Evolutionary conservation across 2,113 vertebrate genomes (phyloP), one percentile per base, ranked within the genome.

Genomic region (Lipophrys pholis): DNA sequence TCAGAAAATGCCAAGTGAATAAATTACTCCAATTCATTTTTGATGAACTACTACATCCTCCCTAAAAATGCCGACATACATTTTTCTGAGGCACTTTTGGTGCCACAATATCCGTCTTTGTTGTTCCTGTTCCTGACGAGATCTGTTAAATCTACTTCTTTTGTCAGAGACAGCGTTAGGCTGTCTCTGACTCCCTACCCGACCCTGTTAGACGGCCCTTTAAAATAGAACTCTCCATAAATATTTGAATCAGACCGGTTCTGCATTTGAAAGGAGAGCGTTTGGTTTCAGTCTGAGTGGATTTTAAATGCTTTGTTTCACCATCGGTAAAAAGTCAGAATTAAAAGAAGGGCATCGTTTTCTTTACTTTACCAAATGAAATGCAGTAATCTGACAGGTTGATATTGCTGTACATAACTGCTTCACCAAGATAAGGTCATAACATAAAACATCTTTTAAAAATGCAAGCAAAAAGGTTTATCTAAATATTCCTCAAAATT

Each of bases 121-220:
- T 42, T 46, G 16, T 46, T 21, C 39, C 57, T 38, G 36, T 52
- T 17, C 11, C 11, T 12, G 15, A 49, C 9, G 41, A 1, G 61
- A 53, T 38, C 46, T 56, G 52, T 70, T 46, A 7, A 57, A 38
- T 11, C 9, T 50, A 30, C 62, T 36, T 63, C 9, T 39, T 41
- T 21, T 69, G n/a, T 38, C 38, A 61, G n/a, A 14, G n/a, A 59
- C 21, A 45, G 68, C 76, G 72, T 43, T 12, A 43, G 49, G 67
- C 35, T 64, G 11, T 21, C 11, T 76, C 55, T 69, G 48, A 11
- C 59, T 30, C 39, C 36, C 50, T 11, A 46, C 6, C 40, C 55
- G 48, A 69, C n/a, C 17, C 49, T 6, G 17, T 51, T 50, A 51
- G 21, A 46, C 12, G 43, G 45, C 11, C 53, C 11, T 39, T 62